Percentiles rank a stretch among this genome's conserved stretches.
These are phyloP conservation scores for Folsomia manolachei DNA, from an alignment of 2,888 invertebrate species.

Conservation along the genomic window DNA sequence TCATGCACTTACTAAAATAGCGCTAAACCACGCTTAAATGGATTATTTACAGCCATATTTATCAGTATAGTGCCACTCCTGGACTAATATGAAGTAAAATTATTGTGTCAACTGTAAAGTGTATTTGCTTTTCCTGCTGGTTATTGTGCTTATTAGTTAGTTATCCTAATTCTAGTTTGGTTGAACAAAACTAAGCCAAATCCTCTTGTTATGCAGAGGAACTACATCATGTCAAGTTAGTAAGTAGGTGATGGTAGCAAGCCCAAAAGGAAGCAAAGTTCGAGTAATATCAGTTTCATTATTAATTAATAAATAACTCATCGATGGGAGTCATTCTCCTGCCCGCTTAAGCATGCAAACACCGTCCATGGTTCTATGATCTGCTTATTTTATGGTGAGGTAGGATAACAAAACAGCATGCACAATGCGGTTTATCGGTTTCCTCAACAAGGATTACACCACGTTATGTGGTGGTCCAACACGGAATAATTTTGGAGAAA, in stretches of 20 bases:
- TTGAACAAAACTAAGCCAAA: too few relatives aligned
- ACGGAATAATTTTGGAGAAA: not conserved
- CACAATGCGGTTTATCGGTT: not conserved
- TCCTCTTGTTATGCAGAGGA: too few relatives aligned
- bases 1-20: too few relatives aligned
- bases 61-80: not conserved
- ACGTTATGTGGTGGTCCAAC: not conserved
- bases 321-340: not conserved
- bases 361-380: too few relatives aligned
- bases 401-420: not conserved
- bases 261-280: not conserved
- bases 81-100: not conserved
- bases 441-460: not conserved
- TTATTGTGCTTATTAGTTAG: too few relatives aligned
- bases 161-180: too few relatives aligned
- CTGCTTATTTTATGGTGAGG: too few relatives aligned
- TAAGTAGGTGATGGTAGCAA: not conserved
- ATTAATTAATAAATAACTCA: not conserved
- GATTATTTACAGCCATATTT: too few relatives aligned
- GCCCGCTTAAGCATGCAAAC: too few relatives aligned
- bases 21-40: too few relatives aligned
- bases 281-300: not conserved
- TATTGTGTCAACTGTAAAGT: not conserved
- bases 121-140: not conserved
- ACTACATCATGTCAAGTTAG: too few relatives aligned